A percentile compares a stretch with the other conserved stretches of the same genome.
phyloP scores from a whole-genome alignment of 2,113 vertebrate genomes.

The Erythrolamprus reginae region DNA sequence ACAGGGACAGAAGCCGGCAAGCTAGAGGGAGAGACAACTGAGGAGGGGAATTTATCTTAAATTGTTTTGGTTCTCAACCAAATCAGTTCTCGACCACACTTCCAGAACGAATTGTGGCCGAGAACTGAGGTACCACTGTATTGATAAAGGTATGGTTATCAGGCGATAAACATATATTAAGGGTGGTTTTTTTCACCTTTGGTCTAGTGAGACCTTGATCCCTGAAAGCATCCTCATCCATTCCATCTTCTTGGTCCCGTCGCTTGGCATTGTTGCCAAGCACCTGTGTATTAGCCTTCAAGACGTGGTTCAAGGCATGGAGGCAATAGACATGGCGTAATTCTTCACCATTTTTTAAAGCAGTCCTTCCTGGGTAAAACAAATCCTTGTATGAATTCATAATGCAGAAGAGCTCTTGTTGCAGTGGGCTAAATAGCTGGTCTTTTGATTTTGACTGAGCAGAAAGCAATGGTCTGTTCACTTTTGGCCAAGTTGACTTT shows the following conservation, averaged over 20 bases:
- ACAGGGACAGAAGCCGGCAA: too few relatives aligned
- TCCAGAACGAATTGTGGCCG: too few relatives aligned
- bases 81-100: too few relatives aligned
- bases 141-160: too few relatives aligned
- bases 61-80: too few relatives aligned
- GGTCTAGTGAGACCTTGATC: constrained; percentile 94
- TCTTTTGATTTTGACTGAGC: constrained; percentile 26
- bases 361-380: constrained; percentile 79
- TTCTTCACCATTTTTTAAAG: constrained; percentile 76
- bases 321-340: constrained; percentile 83
- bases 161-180: neutral
- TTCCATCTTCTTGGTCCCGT: constrained; percentile 64
- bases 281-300: constrained; percentile 90
- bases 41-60: too few relatives aligned
- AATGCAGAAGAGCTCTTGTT: constrained; percentile 85
- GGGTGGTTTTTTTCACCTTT: constrained; percentile 72
- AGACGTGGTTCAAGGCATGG: constrained; percentile 87
- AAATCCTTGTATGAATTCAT: constrained; percentile 89
- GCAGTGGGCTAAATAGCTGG: constrained; percentile 69
- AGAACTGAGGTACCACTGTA: too few relatives aligned
- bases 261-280: constrained; percentile 81
- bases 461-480: constrained; percentile 68
- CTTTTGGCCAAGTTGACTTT: constrained; percentile 71
- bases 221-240: constrained; percentile 74
- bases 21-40: too few relatives aligned